Conservation (phyloP, 2,797 vertebrate species). For the Catostomus latipinnis region DNA sequence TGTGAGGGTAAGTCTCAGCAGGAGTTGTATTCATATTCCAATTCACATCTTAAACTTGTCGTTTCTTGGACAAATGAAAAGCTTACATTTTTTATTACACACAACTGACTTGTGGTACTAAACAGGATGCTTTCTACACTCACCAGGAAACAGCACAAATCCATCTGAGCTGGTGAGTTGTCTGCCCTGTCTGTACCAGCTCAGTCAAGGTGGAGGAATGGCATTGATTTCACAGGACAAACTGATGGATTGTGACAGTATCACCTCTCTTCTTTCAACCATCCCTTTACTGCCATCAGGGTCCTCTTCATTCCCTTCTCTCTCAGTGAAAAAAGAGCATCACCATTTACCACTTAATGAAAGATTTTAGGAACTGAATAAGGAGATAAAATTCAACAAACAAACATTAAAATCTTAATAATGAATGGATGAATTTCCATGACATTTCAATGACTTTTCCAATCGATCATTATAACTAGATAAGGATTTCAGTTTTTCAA, state of each 20-base stretch:
- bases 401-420: no score
- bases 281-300: conserved; percentile 71
- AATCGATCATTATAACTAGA: no score
- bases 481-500: neutral
- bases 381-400: neutral
- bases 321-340: conserved; percentile 72
- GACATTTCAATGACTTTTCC: no score
- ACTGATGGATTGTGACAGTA: conserved; percentile 79
- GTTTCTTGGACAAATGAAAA: no score
- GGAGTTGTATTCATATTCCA: no score
- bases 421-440: no score
- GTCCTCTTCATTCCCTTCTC: conserved; percentile 64
- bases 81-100: neutral
- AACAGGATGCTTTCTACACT: conserved; percentile 38
- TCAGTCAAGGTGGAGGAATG: conserved; percentile 77
- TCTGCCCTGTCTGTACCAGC: conserved; percentile 85
- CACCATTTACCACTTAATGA: conserved; percentile 78
- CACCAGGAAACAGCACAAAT: conserved; percentile 84
- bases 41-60: no score
- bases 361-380: conserved; percentile 89
- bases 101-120: neutral
- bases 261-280: conserved; percentile 80
- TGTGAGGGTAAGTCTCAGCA: no score
- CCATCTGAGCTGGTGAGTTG: conserved; percentile 76
- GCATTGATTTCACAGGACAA: conserved; percentile 89